These are phyloP conservation scores for Taurulus bubalis DNA, from an alignment of 2,113 vertebrate species.

Conservation along the genomic window DNA sequence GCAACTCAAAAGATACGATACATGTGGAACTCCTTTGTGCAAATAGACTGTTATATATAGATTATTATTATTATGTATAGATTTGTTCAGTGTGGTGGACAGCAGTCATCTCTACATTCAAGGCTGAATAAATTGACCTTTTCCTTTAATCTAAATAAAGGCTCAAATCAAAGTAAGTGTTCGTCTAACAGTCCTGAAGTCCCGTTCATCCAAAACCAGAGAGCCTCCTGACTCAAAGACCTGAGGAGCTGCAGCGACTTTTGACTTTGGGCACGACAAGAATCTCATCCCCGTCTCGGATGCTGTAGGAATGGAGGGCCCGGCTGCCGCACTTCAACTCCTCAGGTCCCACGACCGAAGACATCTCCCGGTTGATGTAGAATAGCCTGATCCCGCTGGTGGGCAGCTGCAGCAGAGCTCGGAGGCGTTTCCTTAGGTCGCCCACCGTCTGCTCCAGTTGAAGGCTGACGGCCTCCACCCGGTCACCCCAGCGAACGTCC, in stretches of 20 bases:
- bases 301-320: constrained; percentile 93
- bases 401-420: constrained; percentile 89
- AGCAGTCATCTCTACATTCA: constrained; percentile 60
- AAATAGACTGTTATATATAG: constrained; percentile 38
- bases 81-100: constrained; percentile 27
- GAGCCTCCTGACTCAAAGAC: constrained; percentile 36
- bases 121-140: background rate
- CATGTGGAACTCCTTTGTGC: constrained; percentile 35
- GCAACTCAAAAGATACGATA: background rate
- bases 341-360: constrained; percentile 88
- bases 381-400: constrained; percentile 91
- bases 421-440: constrained; percentile 93
- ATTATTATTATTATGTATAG: background rate
- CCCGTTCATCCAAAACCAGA: background rate
- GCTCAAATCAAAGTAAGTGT: constrained; percentile 42
- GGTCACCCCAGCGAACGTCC: constrained; percentile 91
- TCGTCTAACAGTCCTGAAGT: background rate
- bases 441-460: constrained; percentile 94
- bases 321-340: constrained; percentile 92
- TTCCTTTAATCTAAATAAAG: background rate
- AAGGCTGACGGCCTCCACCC: constrained; percentile 89
- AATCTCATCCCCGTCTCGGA: constrained; percentile 95
- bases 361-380: constrained; percentile 90
- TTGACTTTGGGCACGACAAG: constrained; percentile 91
- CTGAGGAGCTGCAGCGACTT: constrained; percentile 78